These are phyloP conservation scores for Phodopus roborovskii DNA, from an alignment of 2,113 vertebrate species.

Conservation along the genomic window DNA sequence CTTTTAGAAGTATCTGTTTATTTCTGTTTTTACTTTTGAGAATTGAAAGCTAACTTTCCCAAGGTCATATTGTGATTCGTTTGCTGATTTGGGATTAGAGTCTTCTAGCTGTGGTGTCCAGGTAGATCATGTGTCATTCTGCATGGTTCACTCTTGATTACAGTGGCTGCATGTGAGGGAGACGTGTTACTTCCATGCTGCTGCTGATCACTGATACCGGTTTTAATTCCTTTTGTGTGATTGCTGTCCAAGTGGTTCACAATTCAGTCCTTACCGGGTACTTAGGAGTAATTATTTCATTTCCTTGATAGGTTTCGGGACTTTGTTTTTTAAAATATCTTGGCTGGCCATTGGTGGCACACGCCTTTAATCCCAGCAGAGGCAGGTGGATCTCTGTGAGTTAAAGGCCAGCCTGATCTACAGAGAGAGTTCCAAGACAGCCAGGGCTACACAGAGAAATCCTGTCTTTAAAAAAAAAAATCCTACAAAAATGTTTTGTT, in stretches of 20 bases:
- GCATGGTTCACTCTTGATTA: constrained; percentile 47
- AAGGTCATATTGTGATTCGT: constrained; percentile 38
- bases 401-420: too few species aligned
- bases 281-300: constrained; percentile 35
- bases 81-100: background rate
- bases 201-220: background rate
- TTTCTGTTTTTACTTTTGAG: constrained; percentile 40
- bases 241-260: background rate
- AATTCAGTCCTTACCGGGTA: background rate
- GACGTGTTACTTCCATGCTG: background rate
- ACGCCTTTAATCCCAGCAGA: too few species aligned
- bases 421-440: too few species aligned
- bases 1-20: constrained; percentile 1
- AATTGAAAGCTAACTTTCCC: constrained; percentile 42
- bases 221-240: constrained; percentile 46
- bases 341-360: too few species aligned
- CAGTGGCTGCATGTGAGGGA: background rate
- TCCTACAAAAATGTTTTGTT: background rate
- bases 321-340: constrained; percentile 24
- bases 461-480: too few species aligned
- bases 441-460: too few species aligned
- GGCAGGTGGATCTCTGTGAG: too few species aligned
- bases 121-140: constrained; percentile 36
- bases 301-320: constrained; percentile 21
- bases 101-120: constrained; percentile 35